Evolutionary conservation across 2,797 vertebrate genomes (phyloP), one percentile per base, ranked within the genome.

Genomic region (Labeo calbasu): DNA sequence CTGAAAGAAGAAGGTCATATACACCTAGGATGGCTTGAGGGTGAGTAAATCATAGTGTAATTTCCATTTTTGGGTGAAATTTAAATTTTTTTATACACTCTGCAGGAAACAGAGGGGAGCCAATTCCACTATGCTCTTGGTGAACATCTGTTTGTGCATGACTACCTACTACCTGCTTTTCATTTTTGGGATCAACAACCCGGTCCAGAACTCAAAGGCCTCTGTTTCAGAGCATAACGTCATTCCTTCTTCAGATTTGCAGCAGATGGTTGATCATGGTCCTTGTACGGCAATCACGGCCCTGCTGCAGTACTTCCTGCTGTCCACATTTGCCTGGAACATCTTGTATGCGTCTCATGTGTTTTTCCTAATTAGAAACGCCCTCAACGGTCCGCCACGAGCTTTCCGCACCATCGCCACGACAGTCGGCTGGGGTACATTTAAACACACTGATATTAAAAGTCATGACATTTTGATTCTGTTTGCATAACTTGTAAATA

Each of bases 151-250:
- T 40, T 9, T 82, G 65, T 94, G 93, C 11, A 88, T 95, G 92
- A 86, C 95, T 36, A 83, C 92, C 85, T 96, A 96, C 87, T 96
- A 94, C 87, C 91, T 94, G 36, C 89, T 94, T 88, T 96, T 96
- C 84, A 82, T 95, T 81, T 88, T 89, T 77, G 95, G 94, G 46
- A 93, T 91, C 17, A 87, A 92, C 77, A 96, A 94, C 51, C 50
- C 87, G 1, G 21, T 15, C 68, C n/a, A 15, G 7, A 77, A 43
- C 19, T 40, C 7, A 0, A 4, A 12, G 1, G 3, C 10, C 3
- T 14, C 2, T 51, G 1, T 12, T 17, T 13, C 9, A 1, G 4
- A 19, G 0, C 0, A 1, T 3, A 89, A 86, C 4, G 0, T 0
- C 0, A 0, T 90, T 32, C 87, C 63, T 14, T 1, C 0, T 2